Conservation (phyloP, 2,797 vertebrate genomes). For the Gallinago stenura region DNA sequence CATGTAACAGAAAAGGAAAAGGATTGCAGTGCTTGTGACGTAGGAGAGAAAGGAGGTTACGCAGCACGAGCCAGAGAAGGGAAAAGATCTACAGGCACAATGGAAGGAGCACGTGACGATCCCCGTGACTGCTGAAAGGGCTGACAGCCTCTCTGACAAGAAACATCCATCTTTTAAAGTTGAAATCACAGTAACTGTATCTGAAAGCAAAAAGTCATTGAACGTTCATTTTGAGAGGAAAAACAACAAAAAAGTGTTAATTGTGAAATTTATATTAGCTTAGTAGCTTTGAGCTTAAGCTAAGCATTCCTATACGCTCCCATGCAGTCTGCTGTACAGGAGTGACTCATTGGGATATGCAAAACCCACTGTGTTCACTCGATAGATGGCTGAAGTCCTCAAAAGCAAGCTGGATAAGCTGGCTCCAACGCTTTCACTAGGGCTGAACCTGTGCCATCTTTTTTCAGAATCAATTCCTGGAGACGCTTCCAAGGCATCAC, state of each 20-base stretch:
- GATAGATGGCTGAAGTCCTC: conserved; percentile 20
- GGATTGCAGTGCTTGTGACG: conserved; percentile 43
- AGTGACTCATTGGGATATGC: not conserved
- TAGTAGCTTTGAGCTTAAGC: not conserved
- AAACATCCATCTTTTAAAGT: not conserved
- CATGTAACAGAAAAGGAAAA: conserved; percentile 50
- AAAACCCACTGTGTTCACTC: not conserved
- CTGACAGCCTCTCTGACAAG: not conserved
- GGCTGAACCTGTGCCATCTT: not conserved
- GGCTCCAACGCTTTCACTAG: not conserved
- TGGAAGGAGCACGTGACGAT: not conserved
- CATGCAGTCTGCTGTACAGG: not conserved
- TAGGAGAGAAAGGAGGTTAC: conserved; percentile 63
- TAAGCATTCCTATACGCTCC: not conserved
- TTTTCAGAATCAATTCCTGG: conserved; percentile 39
- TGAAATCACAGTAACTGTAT: not conserved
- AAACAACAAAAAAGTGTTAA: not conserved
- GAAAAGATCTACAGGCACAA: not conserved
- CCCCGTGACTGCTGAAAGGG: not conserved
- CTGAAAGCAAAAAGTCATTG: not conserved
- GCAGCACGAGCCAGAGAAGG: not conserved
- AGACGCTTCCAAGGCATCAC: conserved; percentile 58
- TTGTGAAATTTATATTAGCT: not conserved
- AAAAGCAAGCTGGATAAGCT: conserved; percentile 39
- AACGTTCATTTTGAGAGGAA: not conserved